Conservation (phyloP, 1,140 invertebrate species). For the Drosophila lacertosa region DNA sequence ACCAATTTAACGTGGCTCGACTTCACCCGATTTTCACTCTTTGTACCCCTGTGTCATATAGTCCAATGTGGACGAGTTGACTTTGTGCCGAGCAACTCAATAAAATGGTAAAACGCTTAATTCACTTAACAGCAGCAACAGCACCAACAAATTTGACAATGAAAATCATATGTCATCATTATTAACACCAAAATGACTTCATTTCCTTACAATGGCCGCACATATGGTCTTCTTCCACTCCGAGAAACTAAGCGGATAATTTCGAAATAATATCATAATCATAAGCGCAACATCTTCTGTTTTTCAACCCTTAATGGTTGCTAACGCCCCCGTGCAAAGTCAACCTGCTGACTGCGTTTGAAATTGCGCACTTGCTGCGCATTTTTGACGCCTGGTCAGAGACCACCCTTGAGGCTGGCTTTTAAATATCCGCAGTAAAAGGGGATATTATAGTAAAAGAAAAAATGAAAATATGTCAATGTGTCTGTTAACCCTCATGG, state of each 20-base stretch:
- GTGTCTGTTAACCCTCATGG: constrained; percentile 51
- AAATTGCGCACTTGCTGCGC: constrained; percentile 66
- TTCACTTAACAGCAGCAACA: constrained; percentile 71
- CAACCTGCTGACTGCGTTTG: constrained; percentile 74
- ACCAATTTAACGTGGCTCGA: constrained; percentile 78
- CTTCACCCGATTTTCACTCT: constrained; percentile 5
- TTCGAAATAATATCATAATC: constrained; percentile 84
- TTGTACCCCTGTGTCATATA: not conserved
- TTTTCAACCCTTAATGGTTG: constrained; percentile 43
- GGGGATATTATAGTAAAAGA: constrained; percentile 72
- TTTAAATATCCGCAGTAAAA: constrained; percentile 62
- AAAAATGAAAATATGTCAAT: constrained; percentile 76
- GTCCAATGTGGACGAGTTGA: constrained; percentile 36
- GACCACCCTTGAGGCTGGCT: constrained; percentile 36
- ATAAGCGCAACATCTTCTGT: constrained; percentile 58
- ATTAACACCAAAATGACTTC: constrained; percentile 84
- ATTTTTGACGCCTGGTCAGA: not conserved
- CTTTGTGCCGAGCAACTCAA: constrained; percentile 50
- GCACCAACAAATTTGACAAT: constrained; percentile 76
- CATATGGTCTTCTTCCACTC: constrained; percentile 75
- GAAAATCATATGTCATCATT: constrained; percentile 84
- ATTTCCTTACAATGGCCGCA: constrained; percentile 69
- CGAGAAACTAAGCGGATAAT: constrained; percentile 82
- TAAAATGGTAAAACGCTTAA: constrained; percentile 76
- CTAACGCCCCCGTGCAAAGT: constrained; percentile 42